Evolutionary conservation across 2,797 vertebrate species (phyloP).

Genomic region (Mycteria americana): DNA sequence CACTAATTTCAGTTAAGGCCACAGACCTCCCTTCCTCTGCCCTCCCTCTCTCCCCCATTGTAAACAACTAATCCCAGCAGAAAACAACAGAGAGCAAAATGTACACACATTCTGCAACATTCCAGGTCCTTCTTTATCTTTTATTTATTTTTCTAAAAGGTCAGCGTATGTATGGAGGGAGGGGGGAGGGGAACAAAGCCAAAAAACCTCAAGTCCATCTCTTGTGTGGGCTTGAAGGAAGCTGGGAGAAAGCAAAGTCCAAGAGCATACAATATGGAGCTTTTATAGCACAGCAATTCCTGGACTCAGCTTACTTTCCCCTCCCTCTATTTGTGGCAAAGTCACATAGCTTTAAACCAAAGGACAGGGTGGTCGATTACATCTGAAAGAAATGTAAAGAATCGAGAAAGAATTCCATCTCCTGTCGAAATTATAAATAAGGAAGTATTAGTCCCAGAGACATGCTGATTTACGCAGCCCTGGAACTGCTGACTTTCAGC

Average conservation of each 20-base stretch:
- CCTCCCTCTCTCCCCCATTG: conserved; percentile 81
- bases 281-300: conserved; percentile 74
- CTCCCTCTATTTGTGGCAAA: conserved; percentile 64
- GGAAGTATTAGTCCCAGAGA: conserved; percentile 63
- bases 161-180: conserved; percentile 59
- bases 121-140: conserved; percentile 88
- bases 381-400: conserved; percentile 71
- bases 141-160: conserved; percentile 83
- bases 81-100: conserved; percentile 89
- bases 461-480: conserved; percentile 59
- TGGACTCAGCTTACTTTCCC: conserved; percentile 52
- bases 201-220: conserved; percentile 69
- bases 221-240: conserved; percentile 70
- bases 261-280: conserved; percentile 69
- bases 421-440: conserved; percentile 71
- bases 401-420: conserved; percentile 68
- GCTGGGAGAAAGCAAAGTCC: conserved; percentile 67
- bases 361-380: conserved; percentile 68
- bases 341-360: conserved; percentile 69
- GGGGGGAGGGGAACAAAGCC: conserved; percentile 59
- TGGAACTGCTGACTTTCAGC: conserved; percentile 68
- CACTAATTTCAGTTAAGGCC: conserved; percentile 90
- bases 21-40: conserved; percentile 80
- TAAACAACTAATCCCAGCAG: conserved; percentile 92
- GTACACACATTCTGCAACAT: conserved; percentile 87